Conservation (phyloP, 2,797 vertebrate species). For the Hydrophis major region DNA sequence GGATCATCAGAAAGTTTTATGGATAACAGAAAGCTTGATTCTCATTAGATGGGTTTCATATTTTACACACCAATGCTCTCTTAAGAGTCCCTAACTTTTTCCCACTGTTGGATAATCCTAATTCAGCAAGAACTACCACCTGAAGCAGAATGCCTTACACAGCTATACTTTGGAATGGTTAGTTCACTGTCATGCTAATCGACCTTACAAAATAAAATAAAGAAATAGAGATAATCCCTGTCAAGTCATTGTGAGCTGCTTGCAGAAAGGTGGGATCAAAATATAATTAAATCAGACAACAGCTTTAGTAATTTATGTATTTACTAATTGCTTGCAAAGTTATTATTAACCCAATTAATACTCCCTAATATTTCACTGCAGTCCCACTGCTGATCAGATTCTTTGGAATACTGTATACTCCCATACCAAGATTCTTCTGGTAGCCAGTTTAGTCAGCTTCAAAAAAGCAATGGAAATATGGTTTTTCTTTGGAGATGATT, state of each 20-base stretch:
- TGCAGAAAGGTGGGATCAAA: background rate
- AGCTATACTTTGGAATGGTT: background rate
- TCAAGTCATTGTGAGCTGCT: background rate
- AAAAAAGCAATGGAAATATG: background rate
- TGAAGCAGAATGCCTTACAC: background rate
- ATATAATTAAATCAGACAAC: conserved; percentile 5
- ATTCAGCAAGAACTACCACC: background rate
- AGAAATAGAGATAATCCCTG: background rate
- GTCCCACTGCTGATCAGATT: background rate
- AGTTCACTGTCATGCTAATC: background rate
- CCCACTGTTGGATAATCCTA: background rate
- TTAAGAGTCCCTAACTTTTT: background rate
- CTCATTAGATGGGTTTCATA: background rate
- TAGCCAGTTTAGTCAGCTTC: background rate
- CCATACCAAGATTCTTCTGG: background rate
- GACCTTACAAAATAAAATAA: background rate
- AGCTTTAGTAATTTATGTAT: background rate
- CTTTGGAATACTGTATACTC: background rate
- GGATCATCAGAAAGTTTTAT: background rate
- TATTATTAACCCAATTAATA: conserved; percentile 12
- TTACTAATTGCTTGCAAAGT: background rate
- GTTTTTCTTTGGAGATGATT: background rate
- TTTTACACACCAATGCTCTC: background rate
- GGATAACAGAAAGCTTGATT: background rate
- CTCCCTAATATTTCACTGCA: background rate